Conservation (phyloP, 2,797 vertebrate genomes). For the Denticeps clupeoides region DNA sequence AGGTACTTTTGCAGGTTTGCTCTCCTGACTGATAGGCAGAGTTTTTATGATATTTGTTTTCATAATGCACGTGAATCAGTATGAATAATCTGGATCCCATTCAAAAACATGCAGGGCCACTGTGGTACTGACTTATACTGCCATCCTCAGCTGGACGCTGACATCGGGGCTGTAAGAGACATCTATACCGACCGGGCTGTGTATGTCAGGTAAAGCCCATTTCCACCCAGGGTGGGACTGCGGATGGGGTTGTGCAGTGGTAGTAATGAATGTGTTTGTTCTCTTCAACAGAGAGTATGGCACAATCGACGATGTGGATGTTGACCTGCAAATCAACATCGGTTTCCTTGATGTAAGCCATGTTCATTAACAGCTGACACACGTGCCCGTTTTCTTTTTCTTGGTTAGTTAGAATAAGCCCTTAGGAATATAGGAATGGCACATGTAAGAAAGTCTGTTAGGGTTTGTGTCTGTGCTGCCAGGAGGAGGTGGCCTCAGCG, state of each 20-base stretch:
- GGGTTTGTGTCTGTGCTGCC: conserved; percentile 12
- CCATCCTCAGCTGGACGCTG: conserved; percentile 80
- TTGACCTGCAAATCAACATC: conserved; percentile 79
- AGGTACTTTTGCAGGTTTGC: too few relatives aligned
- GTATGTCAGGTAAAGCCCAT: conserved; percentile 65
- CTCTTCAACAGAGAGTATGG: conserved; percentile 66
- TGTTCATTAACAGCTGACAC: too few relatives aligned
- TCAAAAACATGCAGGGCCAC: conserved; percentile 72
- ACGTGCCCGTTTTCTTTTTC: background rate
- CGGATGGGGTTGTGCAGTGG: too few relatives aligned
- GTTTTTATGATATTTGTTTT: too few relatives aligned
- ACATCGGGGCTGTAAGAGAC: conserved; percentile 80
- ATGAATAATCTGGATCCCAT: too few relatives aligned
- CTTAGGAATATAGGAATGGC: background rate
- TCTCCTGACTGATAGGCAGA: too few relatives aligned
- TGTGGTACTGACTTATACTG: conserved; percentile 70
- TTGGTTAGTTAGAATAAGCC: background rate
- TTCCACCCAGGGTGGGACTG: background rate
- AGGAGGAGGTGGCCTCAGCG: conserved; percentile 80
- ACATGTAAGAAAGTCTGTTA: background rate
- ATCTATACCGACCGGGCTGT: conserved; percentile 80
- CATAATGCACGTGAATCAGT: too few relatives aligned
- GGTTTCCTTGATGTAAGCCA: conserved; percentile 78
- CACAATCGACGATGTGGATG: conserved; percentile 81
- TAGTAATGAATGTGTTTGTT: background rate